phyloP scores from a whole-genome alignment of 2,113 vertebrate species.

The Holacanthus passer region DNA sequence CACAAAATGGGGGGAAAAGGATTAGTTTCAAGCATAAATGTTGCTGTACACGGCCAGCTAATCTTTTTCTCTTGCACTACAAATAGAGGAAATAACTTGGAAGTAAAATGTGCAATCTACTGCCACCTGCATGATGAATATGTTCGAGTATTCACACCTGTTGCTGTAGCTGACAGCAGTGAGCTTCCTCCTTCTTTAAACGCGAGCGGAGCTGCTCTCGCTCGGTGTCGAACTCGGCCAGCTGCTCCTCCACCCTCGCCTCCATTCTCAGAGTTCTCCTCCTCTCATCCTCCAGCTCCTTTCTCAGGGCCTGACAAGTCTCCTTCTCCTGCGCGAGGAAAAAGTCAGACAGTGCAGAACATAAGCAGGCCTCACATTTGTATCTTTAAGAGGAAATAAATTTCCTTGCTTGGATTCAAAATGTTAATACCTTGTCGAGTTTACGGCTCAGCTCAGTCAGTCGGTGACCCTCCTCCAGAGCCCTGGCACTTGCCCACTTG shows the following conservation, averaged over 20 bases:
- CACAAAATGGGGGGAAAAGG: background rate
- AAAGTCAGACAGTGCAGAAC: background rate
- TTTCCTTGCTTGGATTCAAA: background rate
- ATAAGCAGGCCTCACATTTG: background rate
- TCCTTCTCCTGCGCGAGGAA: slow-evolving; percentile 83
- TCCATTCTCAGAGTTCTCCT: slow-evolving; percentile 90
- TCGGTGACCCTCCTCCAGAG: slow-evolving; percentile 92
- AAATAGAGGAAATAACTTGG: background rate
- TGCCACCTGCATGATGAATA: background rate
- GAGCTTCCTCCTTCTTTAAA: slow-evolving; percentile 93
- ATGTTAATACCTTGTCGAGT: slow-evolving; percentile 84
- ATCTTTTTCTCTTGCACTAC: background rate
- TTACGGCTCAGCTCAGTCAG: slow-evolving; percentile 88
- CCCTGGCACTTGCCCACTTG: slow-evolving; percentile 92
- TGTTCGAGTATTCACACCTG: slow-evolving; percentile 80
- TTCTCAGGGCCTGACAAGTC: slow-evolving; percentile 83
- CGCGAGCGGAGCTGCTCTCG: slow-evolving; percentile 94
- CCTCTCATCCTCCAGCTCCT: slow-evolving; percentile 90
- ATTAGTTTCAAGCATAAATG: background rate
- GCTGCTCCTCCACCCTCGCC: slow-evolving; percentile 94
- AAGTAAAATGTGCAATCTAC: background rate
- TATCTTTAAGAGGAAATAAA: background rate
- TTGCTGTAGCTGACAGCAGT: slow-evolving; percentile 88
- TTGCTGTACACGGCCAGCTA: background rate
- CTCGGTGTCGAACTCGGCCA: slow-evolving; percentile 96